Base-by-base conservation (phyloP, 2,113 vertebrate genomes). In the Balaeniceps rex region DNA sequence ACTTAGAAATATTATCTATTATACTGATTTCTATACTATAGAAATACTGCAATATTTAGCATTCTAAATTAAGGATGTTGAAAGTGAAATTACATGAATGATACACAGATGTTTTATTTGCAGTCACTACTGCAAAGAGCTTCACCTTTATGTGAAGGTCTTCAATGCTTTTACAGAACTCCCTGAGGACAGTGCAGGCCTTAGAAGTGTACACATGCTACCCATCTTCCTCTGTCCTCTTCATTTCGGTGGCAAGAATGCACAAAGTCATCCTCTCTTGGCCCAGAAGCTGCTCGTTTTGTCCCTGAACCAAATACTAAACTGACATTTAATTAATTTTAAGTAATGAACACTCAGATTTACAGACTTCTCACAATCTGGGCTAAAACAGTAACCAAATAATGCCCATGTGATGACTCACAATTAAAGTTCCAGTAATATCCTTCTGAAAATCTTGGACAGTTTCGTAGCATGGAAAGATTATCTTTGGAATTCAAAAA, bases 401-500 rank as follows among this genome's bases (percentile, higher is more conserved):
- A 68, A 28, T 22, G 81, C 28, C 52, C 57, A 47, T 31, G 51
- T 63, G 44, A 49, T 86, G 44, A 80, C 38, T 68, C 54, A 72
- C 33, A 91, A 76, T n/a, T 93, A 63, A 91, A 83, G 64, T 83
- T 75, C 55, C 55, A 71, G 22, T 18, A 93, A 69, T 44, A 91
- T 14, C 64, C 63, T 42, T 57, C 76, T 74, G 52, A 95, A 82
- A 74, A 90, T 40, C 76, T 36, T 66, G 46, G 69, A 82, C 68
- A 87, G 74, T 83, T 87, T 94, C 86, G 86, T 17, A 79, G 66
- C 64, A 46, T 51, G 76, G 91, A 78, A 96, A 88, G n/a, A 74
- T 77, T 95, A 96, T 51, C 85, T 95, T 78, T 65, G 71, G 94
- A 91, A 93, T 93, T 81, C 86, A 86, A 46, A 97, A 97, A 83